These are phyloP conservation scores for Heterohyrax brucei DNA, from an alignment of 2,797 vertebrate species.

Conservation along the genomic window DNA sequence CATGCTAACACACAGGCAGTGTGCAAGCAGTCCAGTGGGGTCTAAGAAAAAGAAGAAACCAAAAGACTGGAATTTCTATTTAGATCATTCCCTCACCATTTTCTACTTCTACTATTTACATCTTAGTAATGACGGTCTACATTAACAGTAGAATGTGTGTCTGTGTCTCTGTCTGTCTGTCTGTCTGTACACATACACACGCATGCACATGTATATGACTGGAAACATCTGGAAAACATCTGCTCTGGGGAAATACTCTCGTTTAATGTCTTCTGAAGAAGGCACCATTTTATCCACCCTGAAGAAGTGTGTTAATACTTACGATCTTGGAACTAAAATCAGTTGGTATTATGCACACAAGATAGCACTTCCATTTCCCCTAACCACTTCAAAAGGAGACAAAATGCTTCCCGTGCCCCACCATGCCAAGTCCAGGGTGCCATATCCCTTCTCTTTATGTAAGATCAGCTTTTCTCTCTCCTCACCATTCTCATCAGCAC, in stretches of 20 bases:
- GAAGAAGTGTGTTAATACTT: neutral
- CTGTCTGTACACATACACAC: no score
- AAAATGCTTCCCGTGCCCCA: fast-evolving
- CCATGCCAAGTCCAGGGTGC: neutral
- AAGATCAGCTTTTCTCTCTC: neutral
- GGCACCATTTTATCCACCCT: neutral
- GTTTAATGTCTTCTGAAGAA: slow-evolving; percentile 51
- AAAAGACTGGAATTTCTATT: neutral
- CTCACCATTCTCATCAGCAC: neutral
- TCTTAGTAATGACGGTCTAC: neutral
- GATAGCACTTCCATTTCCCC: neutral
- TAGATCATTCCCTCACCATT: neutral
- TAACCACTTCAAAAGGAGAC: slow-evolving; percentile 6
- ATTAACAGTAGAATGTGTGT: neutral
- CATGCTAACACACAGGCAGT: neutral
- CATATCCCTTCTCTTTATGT: neutral
- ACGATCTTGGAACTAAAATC: neutral
- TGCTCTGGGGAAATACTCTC: neutral
- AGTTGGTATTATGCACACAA: neutral
- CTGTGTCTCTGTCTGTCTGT: no score
- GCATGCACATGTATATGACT: neutral
- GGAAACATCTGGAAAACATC: neutral
- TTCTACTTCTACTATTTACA: neutral
- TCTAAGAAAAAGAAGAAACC: neutral
- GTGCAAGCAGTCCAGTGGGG: neutral